These are phyloP conservation scores for Muscicapa adusta DNA, from an alignment of 2,113 vertebrate genomes.

Conservation along the genomic window DNA sequence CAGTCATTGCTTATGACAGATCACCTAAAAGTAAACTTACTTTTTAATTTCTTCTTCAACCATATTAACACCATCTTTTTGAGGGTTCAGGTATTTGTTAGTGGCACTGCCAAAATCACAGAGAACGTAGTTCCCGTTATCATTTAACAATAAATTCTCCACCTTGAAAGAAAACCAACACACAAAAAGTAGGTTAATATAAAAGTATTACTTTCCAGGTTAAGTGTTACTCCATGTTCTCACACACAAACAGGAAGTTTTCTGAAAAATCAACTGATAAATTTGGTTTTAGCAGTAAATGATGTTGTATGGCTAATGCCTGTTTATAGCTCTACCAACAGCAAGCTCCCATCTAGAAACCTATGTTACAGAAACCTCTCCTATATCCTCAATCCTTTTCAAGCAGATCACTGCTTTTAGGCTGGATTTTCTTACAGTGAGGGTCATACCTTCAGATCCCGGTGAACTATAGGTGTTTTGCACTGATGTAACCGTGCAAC, in stretches of 20 bases:
- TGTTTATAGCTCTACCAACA: not conserved
- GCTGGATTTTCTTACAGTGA: not conserved
- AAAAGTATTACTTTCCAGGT: not conserved
- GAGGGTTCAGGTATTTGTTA: slow-evolving; percentile 88
- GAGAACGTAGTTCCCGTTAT: slow-evolving; percentile 91
- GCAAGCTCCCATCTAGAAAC: not conserved
- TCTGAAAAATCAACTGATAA: accelerated
- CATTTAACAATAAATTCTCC: slow-evolving; percentile 94
- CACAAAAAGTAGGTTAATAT: not conserved
- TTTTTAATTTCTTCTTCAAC: slow-evolving; percentile 99
- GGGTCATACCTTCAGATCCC: slow-evolving; percentile 89
- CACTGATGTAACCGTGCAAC: slow-evolving; percentile 94
- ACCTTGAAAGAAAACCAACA: slow-evolving; percentile 77
- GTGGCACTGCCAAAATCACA: slow-evolving; percentile 98
- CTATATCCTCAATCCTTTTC: not conserved
- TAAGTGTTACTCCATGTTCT: accelerated
- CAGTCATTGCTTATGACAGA: not conserved
- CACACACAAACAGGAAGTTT: not conserved
- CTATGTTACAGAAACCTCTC: not conserved
- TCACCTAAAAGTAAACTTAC: slow-evolving; percentile 69
- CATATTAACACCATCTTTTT: slow-evolving; percentile 88
- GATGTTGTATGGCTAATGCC: accelerated
- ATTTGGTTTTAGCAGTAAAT: not conserved
- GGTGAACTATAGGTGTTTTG: slow-evolving; percentile 93
- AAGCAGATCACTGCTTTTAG: not conserved